Evolutionary conservation across 2,888 invertebrate species (phyloP), one percentile per base, ranked within the genome.

Genomic region (Conchocele bisecta): DNA sequence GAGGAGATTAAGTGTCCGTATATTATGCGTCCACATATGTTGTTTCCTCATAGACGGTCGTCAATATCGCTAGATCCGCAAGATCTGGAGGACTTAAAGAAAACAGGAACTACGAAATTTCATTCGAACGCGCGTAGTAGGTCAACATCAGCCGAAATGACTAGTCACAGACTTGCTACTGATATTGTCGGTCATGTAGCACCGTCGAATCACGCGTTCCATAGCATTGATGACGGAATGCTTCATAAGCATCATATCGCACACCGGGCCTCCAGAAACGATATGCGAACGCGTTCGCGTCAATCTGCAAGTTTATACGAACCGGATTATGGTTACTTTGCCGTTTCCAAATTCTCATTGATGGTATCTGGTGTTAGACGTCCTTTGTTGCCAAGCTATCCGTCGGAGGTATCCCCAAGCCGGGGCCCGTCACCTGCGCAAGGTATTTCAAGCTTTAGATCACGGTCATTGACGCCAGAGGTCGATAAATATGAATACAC

Each of bases 1-100:
- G 72, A 72, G 53, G 72, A 76, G 48, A 76, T 76, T n/a, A 76
- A 76, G 54, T 61, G 64, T 26, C 72, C 68, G n/a, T 51, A 51
- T 56, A 71, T 71, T 20, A 39, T 70, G 4, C 2, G 20, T 20
- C 56, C 70, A 0, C 63, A 65, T 17, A 37, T 53, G 20, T 75
- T 69, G 71, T 35, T 17, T 6, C 70, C 59, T 39, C 28, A 63
- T 17, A 54, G 65, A 37, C 58, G 71, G 26, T 65, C 57, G 29
- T 75, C 75, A 22, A 41, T 75, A 24, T 44, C 75, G 2, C 53
- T 72, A 3, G 75, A 75, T 20, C 44, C 48, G 26, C 48, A 72
- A 51, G 76, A 76, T 31, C 50, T 60, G n/a, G 51, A 57, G 20
- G 35, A 26, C 20, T 31, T 74, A 11, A 68, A 61, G 48, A 39